Conservation (phyloP, 2,797 vertebrate species). For the Harpagifer antarcticus region DNA sequence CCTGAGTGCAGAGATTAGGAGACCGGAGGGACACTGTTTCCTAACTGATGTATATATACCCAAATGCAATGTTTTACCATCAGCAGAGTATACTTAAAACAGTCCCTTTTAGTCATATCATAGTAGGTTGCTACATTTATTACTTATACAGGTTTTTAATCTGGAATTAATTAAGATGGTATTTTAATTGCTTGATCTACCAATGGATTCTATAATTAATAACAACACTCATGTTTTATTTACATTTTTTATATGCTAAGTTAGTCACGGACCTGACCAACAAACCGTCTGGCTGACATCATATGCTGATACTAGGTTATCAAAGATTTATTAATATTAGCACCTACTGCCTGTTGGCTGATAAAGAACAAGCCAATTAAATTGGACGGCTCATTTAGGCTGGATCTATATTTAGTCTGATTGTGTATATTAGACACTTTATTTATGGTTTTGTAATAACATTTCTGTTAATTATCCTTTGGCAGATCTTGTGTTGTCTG, state of each 20-base stretch:
- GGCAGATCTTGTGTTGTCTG: neutral
- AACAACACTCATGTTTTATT: neutral
- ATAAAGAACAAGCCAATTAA: conserved; percentile 5
- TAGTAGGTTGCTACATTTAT: neutral
- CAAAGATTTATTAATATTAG: conserved; percentile 17
- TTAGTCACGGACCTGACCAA: neutral
- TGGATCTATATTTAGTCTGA: neutral
- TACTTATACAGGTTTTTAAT: neutral
- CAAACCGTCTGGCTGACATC: neutral
- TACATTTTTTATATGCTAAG: neutral
- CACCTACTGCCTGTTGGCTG: neutral
- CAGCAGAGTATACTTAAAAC: conserved; percentile 13
- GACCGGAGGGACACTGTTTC: conserved; percentile 21
- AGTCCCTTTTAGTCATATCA: neutral
- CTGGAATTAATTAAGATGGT: neutral
- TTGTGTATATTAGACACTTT: neutral
- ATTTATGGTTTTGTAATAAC: neutral
- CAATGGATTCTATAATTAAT: neutral
- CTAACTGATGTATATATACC: neutral
- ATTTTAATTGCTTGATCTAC: neutral
- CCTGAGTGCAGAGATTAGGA: conserved; percentile 55
- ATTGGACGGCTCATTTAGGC: neutral
- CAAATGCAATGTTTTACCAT: neutral
- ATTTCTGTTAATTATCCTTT: neutral
- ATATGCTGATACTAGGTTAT: neutral